Conservation (phyloP, 1,140 invertebrate species). For the Caenorhabditis inopinata region DNA sequence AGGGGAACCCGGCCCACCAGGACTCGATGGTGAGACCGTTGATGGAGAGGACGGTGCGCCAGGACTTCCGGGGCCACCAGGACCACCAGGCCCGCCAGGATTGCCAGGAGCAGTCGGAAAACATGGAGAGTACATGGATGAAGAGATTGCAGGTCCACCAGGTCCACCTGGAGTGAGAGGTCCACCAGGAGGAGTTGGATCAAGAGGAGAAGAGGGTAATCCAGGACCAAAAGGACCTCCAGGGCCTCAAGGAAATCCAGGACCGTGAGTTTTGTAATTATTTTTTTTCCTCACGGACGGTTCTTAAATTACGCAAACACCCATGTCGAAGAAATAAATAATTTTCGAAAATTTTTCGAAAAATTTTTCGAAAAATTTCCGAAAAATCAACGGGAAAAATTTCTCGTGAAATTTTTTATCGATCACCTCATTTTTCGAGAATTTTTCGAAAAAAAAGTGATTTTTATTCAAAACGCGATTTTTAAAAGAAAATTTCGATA, state of each 20-base stretch:
- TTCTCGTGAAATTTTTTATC: too few species aligned
- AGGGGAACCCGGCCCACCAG: background rate
- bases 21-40: conserved; percentile 1
- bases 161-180: background rate
- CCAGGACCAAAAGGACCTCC: conserved; percentile 25
- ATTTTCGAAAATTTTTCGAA: too few species aligned
- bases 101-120: background rate
- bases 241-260: background rate
- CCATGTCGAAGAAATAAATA: too few species aligned
- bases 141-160: background rate
- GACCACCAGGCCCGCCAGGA: conserved; percentile 5
- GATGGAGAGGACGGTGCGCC: conserved; percentile 6
- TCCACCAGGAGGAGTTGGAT: background rate
- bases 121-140: background rate
- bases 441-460: too few species aligned
- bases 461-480: too few species aligned
- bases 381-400: too few species aligned
- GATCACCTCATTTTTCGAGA: too few species aligned
- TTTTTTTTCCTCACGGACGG: background rate
- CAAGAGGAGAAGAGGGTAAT: conserved; percentile 15
- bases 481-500: too few species aligned
- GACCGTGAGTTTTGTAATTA: background rate
- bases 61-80: conserved; percentile 6
- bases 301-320: too few species aligned
- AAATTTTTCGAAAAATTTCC: too few species aligned